A percentile compares a stretch with the other conserved stretches of the same genome.
phyloP scores from a whole-genome alignment of 1,140 invertebrate species.

The Rhynchophorus ferrugineus region DNA sequence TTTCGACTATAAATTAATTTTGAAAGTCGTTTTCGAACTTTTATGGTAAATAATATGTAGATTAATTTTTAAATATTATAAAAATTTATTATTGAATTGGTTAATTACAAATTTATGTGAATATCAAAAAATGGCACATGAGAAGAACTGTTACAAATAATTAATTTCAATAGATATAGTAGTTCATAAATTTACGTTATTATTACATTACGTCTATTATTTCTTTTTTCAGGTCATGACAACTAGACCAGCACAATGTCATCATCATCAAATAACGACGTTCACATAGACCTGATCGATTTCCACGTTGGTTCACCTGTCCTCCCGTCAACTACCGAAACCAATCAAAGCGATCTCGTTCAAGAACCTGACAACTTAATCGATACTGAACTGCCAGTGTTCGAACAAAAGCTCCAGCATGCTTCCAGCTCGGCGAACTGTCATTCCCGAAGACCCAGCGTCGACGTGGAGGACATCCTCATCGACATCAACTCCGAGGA shows the following conservation, averaged over 20 bases:
- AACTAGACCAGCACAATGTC: conserved; percentile 4
- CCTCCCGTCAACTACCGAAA: conserved; percentile 13
- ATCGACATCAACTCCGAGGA: conserved; percentile 30
- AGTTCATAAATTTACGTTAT: too few relatives aligned
- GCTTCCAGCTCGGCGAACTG: conserved; percentile 7
- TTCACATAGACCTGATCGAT: conserved; percentile 30
- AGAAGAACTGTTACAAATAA: too few relatives aligned
- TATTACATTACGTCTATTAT: too few relatives aligned
- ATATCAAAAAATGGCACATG: too few relatives aligned
- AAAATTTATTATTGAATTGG: too few relatives aligned
- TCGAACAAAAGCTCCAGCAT: conserved; percentile 34
- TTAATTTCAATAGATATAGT: too few relatives aligned
- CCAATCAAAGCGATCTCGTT: conserved; percentile 8
- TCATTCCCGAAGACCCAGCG: conserved; percentile 21
- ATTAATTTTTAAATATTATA: too few relatives aligned
- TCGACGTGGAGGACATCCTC: conserved; percentile 36
- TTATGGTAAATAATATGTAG: too few relatives aligned
- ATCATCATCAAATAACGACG: conserved; percentile 1
- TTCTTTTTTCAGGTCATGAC: conserved; percentile 16
- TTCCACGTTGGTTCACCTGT: conserved; percentile 31
- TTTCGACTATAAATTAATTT: too few relatives aligned
- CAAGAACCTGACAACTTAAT: conserved; percentile 30
- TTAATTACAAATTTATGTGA: too few relatives aligned
- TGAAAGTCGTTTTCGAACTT: too few relatives aligned
- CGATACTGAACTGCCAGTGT: conserved; percentile 33